Evolutionary conservation across 2,888 invertebrate genomes (phyloP), one percentile per base, ranked within the genome.

Genomic region (Sarcophaga carnaria): DNA sequence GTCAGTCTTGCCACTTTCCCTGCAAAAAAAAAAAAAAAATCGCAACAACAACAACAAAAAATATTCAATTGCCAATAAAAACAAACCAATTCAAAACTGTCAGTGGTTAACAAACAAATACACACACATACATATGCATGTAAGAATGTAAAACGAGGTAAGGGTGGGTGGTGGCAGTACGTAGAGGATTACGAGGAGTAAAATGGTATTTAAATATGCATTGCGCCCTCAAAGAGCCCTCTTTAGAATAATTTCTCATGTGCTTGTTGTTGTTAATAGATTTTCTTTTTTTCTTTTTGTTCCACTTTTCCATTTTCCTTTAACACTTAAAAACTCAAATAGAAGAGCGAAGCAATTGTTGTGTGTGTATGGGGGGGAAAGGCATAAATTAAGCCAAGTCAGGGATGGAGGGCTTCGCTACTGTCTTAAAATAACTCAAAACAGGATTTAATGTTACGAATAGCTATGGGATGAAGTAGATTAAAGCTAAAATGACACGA

Each of bases 31-130:
- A 37, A 37, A 37, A 37, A 37, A 37, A 37, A 37, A 37, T 4
- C 27, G 4, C 27, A 22, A 37, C 1, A 37, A 8, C 37, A 37
- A 37, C 37, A 54, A 59, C 11, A 37, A 80, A 45, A 45, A 12
- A 80, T 76, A 69, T 71, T 70, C 70, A 79, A 79, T 70, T 76
- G 74, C 64, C 47, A 76, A 75, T 22, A 27, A 80, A 74, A 37
- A 72, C 11, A 20, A 76, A 37, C 8, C 59, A 6, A 72, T 20
- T 37, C 10, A 22, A 62, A 20, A 47, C 45, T 12, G 37, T 22
- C 12, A 17, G n/a, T 69, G 45, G 47, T 22, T 20, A 47, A 25
- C 20, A 63, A 14, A 49, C n/a, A 75, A n/a, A 64, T 54, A 25
- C 60, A 54, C 37, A 60, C 20, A 37, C 2, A 25, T 45, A 54